Evolutionary conservation across 2,797 vertebrate species (phyloP).

Genomic region (Oophaga sylvatica): DNA sequence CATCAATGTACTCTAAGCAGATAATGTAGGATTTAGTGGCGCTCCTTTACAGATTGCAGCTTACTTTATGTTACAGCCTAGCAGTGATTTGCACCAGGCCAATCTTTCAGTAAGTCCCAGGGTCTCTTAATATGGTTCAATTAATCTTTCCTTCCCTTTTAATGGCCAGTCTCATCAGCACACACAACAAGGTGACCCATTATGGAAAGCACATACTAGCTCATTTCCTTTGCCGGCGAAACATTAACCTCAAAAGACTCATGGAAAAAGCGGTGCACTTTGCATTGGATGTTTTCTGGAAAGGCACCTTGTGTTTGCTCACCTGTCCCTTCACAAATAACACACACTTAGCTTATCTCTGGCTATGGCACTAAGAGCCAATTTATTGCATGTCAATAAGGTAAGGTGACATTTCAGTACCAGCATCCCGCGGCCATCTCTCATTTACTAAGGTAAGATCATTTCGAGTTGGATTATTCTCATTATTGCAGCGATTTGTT

Average conservation of each 20-base stretch:
- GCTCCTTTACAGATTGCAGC: conserved; percentile 15
- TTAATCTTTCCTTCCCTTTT: conserved; percentile 33
- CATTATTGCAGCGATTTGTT: not conserved
- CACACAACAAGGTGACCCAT: conserved; percentile 43
- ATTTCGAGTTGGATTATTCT: not conserved
- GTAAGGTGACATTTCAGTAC: conserved; percentile 33
- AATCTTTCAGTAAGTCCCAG: conserved; percentile 22
- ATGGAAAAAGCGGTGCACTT: conserved; percentile 60
- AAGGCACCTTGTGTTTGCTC: conserved; percentile 53
- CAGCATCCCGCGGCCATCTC: not conserved
- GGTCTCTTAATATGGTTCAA: conserved; percentile 39
- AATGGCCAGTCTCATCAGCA: conserved; percentile 25
- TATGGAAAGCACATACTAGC: conserved; percentile 51
- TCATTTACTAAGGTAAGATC: not conserved
- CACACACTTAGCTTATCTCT: conserved; percentile 30
- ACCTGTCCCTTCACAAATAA: conserved; percentile 56
- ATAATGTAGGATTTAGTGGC: conserved; percentile 4
- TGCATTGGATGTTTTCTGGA: conserved; percentile 43
- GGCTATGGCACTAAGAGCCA: conserved; percentile 52
- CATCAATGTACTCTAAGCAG: not conserved
- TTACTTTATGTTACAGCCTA: conserved; percentile 29
- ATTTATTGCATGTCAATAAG: conserved; percentile 45
- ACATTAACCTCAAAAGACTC: conserved; percentile 56
- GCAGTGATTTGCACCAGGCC: not conserved
- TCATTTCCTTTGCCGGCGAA: conserved; percentile 61